phyloP scores from a whole-genome alignment of 2,113 vertebrate species.

The Ctenodactylus gundi region DNA sequence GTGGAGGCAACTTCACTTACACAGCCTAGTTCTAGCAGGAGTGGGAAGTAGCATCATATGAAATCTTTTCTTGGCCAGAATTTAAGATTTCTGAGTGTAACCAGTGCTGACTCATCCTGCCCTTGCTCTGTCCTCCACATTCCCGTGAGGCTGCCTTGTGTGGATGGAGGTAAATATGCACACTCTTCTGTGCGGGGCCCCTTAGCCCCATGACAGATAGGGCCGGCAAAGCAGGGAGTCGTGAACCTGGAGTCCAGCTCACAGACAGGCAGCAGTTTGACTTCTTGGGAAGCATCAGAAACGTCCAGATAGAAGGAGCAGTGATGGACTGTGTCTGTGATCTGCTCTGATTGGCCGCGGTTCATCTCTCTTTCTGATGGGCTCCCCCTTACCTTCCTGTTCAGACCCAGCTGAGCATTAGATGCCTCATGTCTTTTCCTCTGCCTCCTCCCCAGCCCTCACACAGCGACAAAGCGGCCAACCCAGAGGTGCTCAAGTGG shows the following conservation, averaged over 20 bases:
- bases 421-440: no score
- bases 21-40: neutral
- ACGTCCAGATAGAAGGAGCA: neutral
- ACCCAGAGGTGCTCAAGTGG: constrained; percentile 96
- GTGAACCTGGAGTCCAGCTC: neutral
- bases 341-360: neutral
- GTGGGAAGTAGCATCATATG: neutral
- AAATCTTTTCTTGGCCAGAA: neutral
- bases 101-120: neutral
- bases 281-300: constrained; percentile 19
- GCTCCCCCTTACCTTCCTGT: neutral
- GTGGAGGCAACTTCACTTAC: neutral
- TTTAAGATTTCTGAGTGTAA: neutral
- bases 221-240: neutral
- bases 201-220: neutral
- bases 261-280: neutral
- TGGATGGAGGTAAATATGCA: no score
- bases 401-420: no score
- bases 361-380: neutral
- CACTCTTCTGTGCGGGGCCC: neutral
- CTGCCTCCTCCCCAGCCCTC: constrained; percentile 90
- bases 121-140: neutral
- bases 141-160: neutral
- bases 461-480: constrained; percentile 95
- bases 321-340: neutral